These are phyloP conservation scores for Brienomyrus brachyistius DNA, from an alignment of 2,113 vertebrate species.

Conservation along the genomic window DNA sequence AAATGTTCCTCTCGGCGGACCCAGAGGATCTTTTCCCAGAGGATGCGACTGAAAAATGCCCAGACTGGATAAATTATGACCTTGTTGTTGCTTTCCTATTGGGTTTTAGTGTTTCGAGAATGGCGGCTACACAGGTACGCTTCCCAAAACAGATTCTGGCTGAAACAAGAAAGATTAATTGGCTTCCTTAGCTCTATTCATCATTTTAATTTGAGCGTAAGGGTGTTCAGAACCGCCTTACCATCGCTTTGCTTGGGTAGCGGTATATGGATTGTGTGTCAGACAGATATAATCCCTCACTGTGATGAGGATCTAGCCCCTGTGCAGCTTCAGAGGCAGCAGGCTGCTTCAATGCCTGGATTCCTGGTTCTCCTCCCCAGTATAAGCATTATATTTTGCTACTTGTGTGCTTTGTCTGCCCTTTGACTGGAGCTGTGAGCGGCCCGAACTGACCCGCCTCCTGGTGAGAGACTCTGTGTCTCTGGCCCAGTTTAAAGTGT, in stretches of 20 bases:
- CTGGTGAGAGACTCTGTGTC: neutral
- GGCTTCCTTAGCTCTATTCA: neutral
- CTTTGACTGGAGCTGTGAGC: neutral
- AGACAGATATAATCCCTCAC: neutral
- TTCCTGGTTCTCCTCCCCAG: neutral
- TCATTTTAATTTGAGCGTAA: neutral
- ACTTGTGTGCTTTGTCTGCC: neutral
- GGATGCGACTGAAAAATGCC: neutral
- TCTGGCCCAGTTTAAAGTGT: neutral
- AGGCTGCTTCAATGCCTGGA: neutral
- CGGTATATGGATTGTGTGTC: neutral
- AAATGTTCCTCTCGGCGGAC: neutral
- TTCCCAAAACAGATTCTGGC: neutral
- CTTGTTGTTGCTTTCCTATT: neutral
- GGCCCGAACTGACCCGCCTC: neutral
- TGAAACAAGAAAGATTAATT: neutral
- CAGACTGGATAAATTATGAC: conserved; percentile 1
- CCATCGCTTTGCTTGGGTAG: neutral
- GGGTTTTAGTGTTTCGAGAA: neutral
- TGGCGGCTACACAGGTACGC: neutral
- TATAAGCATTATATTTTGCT: neutral
- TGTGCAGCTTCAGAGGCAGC: neutral
- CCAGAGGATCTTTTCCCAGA: neutral
- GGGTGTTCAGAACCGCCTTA: neutral
- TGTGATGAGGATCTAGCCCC: neutral